These are phyloP conservation scores for Pocillopora grandis DNA, from an alignment of 92 coral and sea anemone species.

Conservation along the genomic window DNA sequence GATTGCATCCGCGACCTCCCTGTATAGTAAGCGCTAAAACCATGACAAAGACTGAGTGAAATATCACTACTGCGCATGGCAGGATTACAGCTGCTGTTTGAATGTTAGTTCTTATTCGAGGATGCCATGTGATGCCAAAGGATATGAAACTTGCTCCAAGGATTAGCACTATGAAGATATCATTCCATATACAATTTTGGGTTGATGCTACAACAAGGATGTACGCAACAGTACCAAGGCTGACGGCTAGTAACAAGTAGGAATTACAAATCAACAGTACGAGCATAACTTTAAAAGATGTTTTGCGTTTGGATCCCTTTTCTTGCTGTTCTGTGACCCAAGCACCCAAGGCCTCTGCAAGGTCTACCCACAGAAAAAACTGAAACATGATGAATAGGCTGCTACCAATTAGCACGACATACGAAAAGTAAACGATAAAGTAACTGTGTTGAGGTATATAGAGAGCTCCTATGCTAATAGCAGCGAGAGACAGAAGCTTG, in stretches of 20 bases:
- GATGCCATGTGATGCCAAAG: constrained; percentile 34
- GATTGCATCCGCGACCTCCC: constrained; percentile 37
- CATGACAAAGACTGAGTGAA: constrained; percentile 27
- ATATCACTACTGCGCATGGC: constrained; percentile 43
- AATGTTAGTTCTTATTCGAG: constrained; percentile 42
- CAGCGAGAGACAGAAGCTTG: constrained; percentile 15
- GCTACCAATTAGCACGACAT: constrained; percentile 32
- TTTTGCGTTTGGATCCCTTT: not conserved
- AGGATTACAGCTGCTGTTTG: constrained; percentile 45
- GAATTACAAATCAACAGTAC: constrained; percentile 11
- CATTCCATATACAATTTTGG: constrained; percentile 48
- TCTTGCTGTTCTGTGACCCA: not conserved
- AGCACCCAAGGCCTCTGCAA: constrained; percentile 30
- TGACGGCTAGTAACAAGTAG: constrained; percentile 23
- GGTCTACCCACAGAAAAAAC: constrained; percentile 37
- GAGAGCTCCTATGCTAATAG: constrained; percentile 19
- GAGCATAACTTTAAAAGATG: not conserved
- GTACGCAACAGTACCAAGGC: constrained; percentile 20
- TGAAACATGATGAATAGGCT: constrained; percentile 43
- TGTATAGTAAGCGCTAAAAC: constrained; percentile 39
- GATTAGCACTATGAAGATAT: constrained; percentile 29
- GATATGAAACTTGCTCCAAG: constrained; percentile 46
- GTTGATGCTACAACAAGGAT: constrained; percentile 33
- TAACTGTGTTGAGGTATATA: constrained; percentile 46
- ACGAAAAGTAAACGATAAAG: constrained; percentile 33